Percentiles rank a stretch among this genome's conserved stretches.
phyloP scores from a whole-genome alignment of 1,140 invertebrate genomes.

The Zaprionus inermis region DNA sequence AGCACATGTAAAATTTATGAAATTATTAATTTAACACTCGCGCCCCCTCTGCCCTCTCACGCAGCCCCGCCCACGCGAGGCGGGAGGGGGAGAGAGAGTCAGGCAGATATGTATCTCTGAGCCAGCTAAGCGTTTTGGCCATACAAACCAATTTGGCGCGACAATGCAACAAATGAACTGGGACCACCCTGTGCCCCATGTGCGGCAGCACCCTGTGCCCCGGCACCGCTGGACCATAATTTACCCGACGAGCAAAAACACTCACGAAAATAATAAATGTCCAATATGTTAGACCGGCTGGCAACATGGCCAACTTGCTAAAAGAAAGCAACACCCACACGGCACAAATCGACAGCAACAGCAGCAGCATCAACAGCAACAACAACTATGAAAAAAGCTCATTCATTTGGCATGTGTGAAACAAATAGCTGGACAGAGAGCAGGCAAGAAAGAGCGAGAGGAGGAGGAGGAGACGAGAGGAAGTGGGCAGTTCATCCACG shows the following conservation, averaged over 20 bases:
- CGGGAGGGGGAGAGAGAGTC: background rate
- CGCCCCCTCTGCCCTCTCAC: conserved; percentile 43
- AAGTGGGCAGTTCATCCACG: conserved; percentile 12
- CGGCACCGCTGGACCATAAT: conserved; percentile 50
- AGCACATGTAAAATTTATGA: conserved; percentile 84
- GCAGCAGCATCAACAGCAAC: conserved; percentile 19
- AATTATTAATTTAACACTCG: conserved; percentile 83
- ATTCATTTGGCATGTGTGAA: conserved; percentile 80
- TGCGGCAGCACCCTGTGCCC: background rate
- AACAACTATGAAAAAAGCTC: conserved; percentile 41
- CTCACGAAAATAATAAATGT: conserved; percentile 83
- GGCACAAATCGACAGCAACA: conserved; percentile 59
- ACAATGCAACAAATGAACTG: conserved; percentile 43
- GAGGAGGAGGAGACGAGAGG: background rate
- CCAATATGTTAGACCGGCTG: conserved; percentile 79
- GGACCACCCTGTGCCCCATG: conserved; percentile 11
- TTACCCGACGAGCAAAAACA: conserved; percentile 79
- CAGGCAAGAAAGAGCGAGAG: background rate
- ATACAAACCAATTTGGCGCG: conserved; percentile 40
- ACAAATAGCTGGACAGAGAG: conserved; percentile 42
- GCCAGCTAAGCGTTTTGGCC: conserved; percentile 45
- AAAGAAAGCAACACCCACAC: conserved; percentile 61
- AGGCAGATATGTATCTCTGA: conserved; percentile 55
- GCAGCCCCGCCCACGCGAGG: conserved; percentile 13
- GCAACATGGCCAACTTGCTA: conserved; percentile 61